phyloP scores from a whole-genome alignment of 92 coral and sea anemone species.

The Zoanthus gigantus region DNA sequence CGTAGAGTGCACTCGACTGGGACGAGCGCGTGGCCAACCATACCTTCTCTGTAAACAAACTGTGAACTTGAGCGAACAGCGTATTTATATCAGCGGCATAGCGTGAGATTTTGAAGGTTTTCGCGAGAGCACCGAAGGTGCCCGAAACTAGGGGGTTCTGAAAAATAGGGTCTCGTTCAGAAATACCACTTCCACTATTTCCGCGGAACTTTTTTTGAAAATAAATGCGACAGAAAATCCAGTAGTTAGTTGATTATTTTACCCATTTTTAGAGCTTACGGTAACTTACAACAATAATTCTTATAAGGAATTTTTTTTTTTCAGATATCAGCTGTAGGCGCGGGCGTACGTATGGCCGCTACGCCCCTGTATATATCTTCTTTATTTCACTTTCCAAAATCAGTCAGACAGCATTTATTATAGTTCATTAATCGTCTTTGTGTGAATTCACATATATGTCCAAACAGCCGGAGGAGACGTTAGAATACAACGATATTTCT shows the following conservation, averaged over 20 bases:
- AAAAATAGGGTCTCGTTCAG: too few species aligned
- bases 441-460: background rate
- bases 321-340: too few species aligned
- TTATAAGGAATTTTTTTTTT: too few species aligned
- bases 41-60: conserved; percentile 30
- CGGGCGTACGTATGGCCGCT: too few species aligned
- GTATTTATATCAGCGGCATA: background rate
- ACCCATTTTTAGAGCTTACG: background rate
- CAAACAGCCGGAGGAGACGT: conserved; percentile 30
- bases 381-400: too few species aligned
- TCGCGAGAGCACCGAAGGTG: too few species aligned
- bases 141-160: too few species aligned
- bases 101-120: too few species aligned
- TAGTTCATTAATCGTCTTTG: background rate
- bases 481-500: conserved; percentile 30
- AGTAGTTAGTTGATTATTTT: too few species aligned
- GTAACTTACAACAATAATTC: background rate
- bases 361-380: too few species aligned
- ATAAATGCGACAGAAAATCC: too few species aligned
- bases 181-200: background rate
- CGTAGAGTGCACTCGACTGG: background rate
- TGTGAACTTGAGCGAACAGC: conserved; percentile 2
- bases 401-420: too few species aligned
- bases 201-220: background rate
- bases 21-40: conserved; percentile 14